These are phyloP conservation scores for Dryadula phaetusa DNA, from an alignment of 2,888 invertebrate species.

Conservation along the genomic window DNA sequence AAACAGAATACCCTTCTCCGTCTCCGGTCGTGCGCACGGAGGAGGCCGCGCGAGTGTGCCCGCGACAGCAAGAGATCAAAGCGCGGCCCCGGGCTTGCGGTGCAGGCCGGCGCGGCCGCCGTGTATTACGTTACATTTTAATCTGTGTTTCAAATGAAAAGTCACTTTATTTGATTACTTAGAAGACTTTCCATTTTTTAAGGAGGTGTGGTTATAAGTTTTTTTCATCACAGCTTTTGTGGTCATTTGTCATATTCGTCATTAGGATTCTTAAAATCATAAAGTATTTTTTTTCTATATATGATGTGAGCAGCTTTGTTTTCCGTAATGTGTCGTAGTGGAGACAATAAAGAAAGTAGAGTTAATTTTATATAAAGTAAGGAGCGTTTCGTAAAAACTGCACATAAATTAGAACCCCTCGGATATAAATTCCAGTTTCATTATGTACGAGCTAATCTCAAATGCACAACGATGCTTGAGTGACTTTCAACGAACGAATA, in stretches of 20 bases:
- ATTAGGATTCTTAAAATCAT: too few relatives aligned
- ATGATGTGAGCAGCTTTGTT: background rate
- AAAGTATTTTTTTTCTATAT: too few relatives aligned
- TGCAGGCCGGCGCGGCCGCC: background rate
- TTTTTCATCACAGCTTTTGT: background rate
- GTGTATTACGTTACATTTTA: background rate
- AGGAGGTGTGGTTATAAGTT: background rate
- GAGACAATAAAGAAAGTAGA: background rate
- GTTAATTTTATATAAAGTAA: constrained; percentile 6
- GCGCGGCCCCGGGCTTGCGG: constrained; percentile 31
- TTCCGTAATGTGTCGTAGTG: background rate
- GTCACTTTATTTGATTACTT: constrained; percentile 7
- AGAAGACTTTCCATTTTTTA: background rate
- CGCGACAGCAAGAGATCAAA: constrained; percentile 40
- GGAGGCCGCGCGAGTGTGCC: constrained; percentile 29
- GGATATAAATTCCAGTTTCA: constrained; percentile 7
- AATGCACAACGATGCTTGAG: constrained; percentile 22
- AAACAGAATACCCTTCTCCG: constrained; percentile 37
- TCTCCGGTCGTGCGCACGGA: constrained; percentile 25
- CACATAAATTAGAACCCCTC: constrained; percentile 13
- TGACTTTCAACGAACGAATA: constrained; percentile 24
- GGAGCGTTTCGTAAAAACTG: background rate
- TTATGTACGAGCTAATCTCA: constrained; percentile 18
- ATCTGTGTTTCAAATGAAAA: background rate
- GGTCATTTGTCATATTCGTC: background rate